A percentile compares a stretch with the other conserved stretches of the same genome.
These are phyloP conservation scores for Zaprionus obscuricornis DNA, from an alignment of 2,888 invertebrate species.

Conservation along the genomic window DNA sequence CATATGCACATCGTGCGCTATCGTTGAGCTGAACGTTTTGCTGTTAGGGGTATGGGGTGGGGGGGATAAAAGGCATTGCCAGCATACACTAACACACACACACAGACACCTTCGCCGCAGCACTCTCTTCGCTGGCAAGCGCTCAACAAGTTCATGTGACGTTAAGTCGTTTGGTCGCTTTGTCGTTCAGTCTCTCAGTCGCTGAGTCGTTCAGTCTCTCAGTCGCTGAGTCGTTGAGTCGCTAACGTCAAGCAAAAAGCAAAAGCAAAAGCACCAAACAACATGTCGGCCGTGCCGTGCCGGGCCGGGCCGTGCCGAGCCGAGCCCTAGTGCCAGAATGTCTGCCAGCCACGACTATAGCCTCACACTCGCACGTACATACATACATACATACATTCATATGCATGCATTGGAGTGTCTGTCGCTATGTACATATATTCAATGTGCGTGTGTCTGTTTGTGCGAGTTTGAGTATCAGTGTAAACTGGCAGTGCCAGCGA, in stretches of 20 bases:
- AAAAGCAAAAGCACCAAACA: conserved; percentile 13
- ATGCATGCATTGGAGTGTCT: too few relatives aligned
- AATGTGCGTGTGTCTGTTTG: conserved; percentile 6
- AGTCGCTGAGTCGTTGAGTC: conserved; percentile 10
- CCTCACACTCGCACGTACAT: conserved; percentile 28
- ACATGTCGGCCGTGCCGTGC: conserved; percentile 37
- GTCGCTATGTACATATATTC: conserved; percentile 35
- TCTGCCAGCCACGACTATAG: conserved; percentile 77
- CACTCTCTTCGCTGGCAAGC: conserved; percentile 38
- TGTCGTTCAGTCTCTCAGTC: conserved; percentile 23
- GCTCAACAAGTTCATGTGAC: conserved; percentile 65
- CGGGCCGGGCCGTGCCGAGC: conserved; percentile 41
- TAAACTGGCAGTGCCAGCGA: conserved; percentile 67
- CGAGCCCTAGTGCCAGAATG: conserved; percentile 81
- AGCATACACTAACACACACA: conserved; percentile 10
- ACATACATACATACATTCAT: conserved; percentile 6
- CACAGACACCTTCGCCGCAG: conserved; percentile 9
- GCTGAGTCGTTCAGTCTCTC: conserved; percentile 19
- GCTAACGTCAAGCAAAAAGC: too few relatives aligned
- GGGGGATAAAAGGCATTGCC: conserved; percentile 23
- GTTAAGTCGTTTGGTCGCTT: conserved; percentile 51
- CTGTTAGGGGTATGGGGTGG: conserved; percentile 22
- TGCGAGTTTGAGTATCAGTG: conserved; percentile 21
- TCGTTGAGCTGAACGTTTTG: conserved; percentile 4
- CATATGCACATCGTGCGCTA: conserved; percentile 35